phyloP scores from a whole-genome alignment of 1,140 invertebrate species.

The Conus ventricosus region DNA sequence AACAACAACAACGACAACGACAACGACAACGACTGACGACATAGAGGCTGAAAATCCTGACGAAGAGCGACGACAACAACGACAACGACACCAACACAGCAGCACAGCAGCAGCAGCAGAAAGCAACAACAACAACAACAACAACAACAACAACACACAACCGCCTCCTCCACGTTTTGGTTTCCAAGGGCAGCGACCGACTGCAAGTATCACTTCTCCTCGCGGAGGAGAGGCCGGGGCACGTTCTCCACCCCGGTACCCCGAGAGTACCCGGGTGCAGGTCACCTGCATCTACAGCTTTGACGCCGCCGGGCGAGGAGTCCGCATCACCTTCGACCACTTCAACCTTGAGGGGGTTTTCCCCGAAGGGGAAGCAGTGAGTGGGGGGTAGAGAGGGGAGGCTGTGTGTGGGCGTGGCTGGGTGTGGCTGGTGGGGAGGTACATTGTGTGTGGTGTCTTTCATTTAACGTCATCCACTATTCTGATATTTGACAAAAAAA shows the following conservation, averaged over 20 bases:
- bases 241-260: slow-evolving; percentile 47
- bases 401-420: background rate
- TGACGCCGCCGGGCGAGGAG: slow-evolving; percentile 42
- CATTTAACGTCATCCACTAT: no score
- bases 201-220: slow-evolving; percentile 34
- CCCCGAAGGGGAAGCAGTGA: background rate
- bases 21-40: background rate
- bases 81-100: background rate
- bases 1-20: background rate
- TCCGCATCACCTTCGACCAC: slow-evolving; percentile 45
- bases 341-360: slow-evolving; percentile 43
- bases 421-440: no score
- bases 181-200: background rate
- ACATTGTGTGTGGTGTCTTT: no score
- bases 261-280: slow-evolving; percentile 42
- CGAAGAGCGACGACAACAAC: background rate
- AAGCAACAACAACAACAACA: background rate
- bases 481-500: no score
- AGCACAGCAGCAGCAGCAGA: background rate
- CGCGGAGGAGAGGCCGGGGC: slow-evolving; percentile 6
- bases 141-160: background rate
- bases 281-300: slow-evolving; percentile 44
- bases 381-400: background rate
- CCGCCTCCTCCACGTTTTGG: no score
- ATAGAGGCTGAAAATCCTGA: background rate